Evolutionary conservation across 2,797 vertebrate species (phyloP), one percentile per base, ranked within the genome.

Genomic region (Coranthus polyacanthus): DNA sequence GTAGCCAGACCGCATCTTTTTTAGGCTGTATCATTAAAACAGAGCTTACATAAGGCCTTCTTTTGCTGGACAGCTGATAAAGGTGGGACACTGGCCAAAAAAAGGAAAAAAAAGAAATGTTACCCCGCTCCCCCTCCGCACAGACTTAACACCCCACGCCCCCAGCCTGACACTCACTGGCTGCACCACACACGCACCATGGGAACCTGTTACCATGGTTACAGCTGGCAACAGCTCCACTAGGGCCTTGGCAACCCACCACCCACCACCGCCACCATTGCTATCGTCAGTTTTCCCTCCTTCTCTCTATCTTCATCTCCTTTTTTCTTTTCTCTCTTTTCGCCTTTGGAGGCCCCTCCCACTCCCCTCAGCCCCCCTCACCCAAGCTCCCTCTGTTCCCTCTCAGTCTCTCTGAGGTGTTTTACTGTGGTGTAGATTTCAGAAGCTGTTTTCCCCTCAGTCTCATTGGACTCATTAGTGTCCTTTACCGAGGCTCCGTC

Each of bases 401-500:
- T 20, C 51, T 6, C 57, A 2, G 32, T 36, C 83, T 75, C 88
- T 88, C 79, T 38, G 79, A 88, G 88, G 85, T 85, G 76, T 84
- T 86, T 89, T 75, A 69, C 70, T 71, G 77, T 67, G 77, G 78
- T 86, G 83, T 69, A 73, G 72, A 86, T 85, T 87, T 87, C 76
- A 85, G 81, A 69, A 84, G 83, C 80, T 79, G 82, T 87, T 87
- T 83, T 84, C 80, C 75, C 79, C 77, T 82, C 75, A 86, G 88
- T 91, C 90, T 92, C 89, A 83, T 90, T 86, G 88, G 90, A 87
- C 88, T 92, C 91, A 92, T 91, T 92, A 92, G 89, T 84, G 88
- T 87, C 84, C 88, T 86, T 88, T 87, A 88, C 87, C 38, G 75
- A 74, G 58, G 69, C 82, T 80, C 67, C 36, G 78, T 83, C 84